Conservation (phyloP, 2,797 vertebrate species). For the Streptopelia turtur region DNA sequence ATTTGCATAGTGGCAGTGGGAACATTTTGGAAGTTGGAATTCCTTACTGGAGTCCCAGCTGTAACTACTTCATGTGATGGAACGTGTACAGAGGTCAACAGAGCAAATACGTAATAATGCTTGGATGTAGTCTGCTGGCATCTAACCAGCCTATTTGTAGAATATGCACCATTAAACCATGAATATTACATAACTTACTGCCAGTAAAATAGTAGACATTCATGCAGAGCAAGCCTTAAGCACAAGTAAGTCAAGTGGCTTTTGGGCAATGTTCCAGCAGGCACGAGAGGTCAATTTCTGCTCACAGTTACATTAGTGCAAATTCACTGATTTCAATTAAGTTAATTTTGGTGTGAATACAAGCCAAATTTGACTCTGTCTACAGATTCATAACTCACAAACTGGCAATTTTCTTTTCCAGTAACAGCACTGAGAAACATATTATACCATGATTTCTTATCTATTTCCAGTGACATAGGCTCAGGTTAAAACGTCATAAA, state of each 20-base stretch:
- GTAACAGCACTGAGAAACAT: constrained; percentile 14
- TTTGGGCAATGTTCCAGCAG: constrained; percentile 44
- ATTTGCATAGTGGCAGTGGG: constrained; percentile 53
- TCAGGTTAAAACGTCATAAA: constrained; percentile 15
- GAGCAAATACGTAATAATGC: constrained; percentile 33
- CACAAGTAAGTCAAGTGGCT: constrained; percentile 51
- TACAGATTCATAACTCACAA: constrained; percentile 20
- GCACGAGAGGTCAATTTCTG: constrained; percentile 52
- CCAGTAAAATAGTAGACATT: constrained; percentile 30
- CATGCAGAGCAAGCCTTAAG: constrained; percentile 35
- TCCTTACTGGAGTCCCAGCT: constrained; percentile 50
- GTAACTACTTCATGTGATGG: constrained; percentile 52
- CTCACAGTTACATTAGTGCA: constrained; percentile 54
- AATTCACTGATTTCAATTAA: constrained; percentile 57
- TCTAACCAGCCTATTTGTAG: constrained; percentile 36
- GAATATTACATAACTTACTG: constrained; percentile 62
- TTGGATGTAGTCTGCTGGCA: constrained; percentile 54
- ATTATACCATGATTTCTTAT: neutral
- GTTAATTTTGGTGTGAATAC: constrained; percentile 29
- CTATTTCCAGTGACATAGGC: neutral
- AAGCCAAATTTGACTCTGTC: neutral
- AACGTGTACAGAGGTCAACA: constrained; percentile 53
- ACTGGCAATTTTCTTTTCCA: constrained; percentile 21
- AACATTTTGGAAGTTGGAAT: constrained; percentile 68
- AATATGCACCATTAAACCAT: constrained; percentile 50